Base-by-base conservation (phyloP, 1,140 invertebrate species). In the Zelostemma sp. region DNA sequence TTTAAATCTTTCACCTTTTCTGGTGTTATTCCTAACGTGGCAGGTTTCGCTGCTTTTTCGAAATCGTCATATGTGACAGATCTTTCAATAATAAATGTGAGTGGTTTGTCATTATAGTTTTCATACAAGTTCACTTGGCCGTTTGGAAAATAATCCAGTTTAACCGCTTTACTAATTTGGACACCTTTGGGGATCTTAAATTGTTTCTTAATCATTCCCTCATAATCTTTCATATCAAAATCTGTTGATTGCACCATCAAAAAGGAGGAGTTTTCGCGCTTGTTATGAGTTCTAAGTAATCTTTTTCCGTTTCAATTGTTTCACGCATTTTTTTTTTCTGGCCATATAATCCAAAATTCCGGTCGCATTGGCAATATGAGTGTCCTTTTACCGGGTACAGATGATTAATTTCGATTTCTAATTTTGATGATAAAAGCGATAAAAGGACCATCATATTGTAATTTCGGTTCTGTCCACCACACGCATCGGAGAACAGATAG, bases 61-160 rank as follows among this genome's bases (percentile, higher is more conserved):
- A 46, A 46, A 2, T 46, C 43, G 6, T 18, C 12, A 46, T 16
- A 46, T 19, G 18, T 46, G 5, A 46, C 16, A 3, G 14, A 4
- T n/a, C 16, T 46, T 46, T 46, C 43, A n/a, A 46, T 46, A 16
- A 46, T 4, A 25, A 4, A 8, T 25, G 8, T 25, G 21, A 8
- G 3, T 25, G 54, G 43, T 17, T 58, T 33, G 8, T 12, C 46
- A 14, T n/a, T 6, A 25, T 58, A 58, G 15, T 38, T 21, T 19
- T 12, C 11, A 28, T 49, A 49, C 17, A 41, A 8, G 17, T 60
- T 40, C 2, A 50, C 25, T 5, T 2, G 33, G 6, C 48, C 19
- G 6, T 60, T 50, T 45, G 48, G 49, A 9, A 53, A 61, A 38
- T 61, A 61, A 19, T 18, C 28, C 1, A 61, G 43, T 46, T 16